Conservation (phyloP, 2,888 invertebrate species). For the Endomychus coccineus region DNA sequence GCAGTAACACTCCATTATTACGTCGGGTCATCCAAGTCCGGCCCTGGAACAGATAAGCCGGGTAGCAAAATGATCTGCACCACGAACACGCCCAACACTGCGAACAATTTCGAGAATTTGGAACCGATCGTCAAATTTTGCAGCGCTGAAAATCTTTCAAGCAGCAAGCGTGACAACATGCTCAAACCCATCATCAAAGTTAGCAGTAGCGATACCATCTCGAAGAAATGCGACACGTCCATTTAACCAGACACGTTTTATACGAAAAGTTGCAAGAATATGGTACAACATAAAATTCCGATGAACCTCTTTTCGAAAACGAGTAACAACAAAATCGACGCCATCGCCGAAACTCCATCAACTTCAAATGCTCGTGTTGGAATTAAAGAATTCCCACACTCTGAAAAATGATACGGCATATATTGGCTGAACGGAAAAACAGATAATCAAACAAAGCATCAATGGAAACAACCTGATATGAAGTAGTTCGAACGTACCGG, state of each 20-base stretch:
- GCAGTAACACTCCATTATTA: constrained; percentile 52
- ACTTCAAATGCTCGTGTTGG: neutral
- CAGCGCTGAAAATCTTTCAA: constrained; percentile 28
- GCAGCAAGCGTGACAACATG: constrained; percentile 13
- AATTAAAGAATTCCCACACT: constrained; percentile 31
- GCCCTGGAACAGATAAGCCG: constrained; percentile 50
- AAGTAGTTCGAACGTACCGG: too few relatives aligned
- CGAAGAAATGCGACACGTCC: constrained; percentile 13
- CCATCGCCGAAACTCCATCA: neutral
- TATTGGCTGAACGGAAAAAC: constrained; percentile 22
- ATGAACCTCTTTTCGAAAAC: constrained; percentile 1
- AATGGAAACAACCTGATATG: too few relatives aligned
- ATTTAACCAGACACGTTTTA: constrained; percentile 17
- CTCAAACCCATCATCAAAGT: constrained; percentile 32
- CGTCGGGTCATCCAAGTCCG: constrained; percentile 42
- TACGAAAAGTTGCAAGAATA: constrained; percentile 32
- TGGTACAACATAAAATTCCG: constrained; percentile 10
- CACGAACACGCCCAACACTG: too few relatives aligned
- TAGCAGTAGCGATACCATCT: constrained; percentile 22
- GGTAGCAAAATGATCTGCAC: constrained; percentile 42
- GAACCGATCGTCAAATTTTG: constrained; percentile 32
- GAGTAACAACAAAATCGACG: neutral
- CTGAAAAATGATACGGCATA: constrained; percentile 36
- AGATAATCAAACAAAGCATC: constrained; percentile 26
- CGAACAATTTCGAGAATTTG: constrained; percentile 30